Conservation (phyloP, 2,113 vertebrate species). For the Elanoides forficatus region DNA sequence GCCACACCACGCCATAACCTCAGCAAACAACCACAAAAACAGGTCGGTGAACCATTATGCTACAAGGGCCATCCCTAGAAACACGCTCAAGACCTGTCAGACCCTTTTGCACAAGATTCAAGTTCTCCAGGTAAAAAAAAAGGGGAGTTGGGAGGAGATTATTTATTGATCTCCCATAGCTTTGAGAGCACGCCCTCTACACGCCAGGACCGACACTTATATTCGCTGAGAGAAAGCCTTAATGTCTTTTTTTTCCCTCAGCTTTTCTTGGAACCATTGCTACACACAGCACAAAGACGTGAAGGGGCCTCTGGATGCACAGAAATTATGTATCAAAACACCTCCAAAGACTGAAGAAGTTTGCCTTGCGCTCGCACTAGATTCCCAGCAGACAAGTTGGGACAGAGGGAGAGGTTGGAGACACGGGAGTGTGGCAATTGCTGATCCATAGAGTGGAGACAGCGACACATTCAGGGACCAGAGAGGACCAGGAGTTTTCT, state of each 20-base stretch:
- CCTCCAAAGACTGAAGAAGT: not conserved
- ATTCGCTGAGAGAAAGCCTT: not conserved
- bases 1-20: not conserved
- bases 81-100: not conserved
- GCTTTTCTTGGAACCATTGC: not conserved
- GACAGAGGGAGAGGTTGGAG: not conserved
- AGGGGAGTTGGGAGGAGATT: not conserved
- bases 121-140: not conserved
- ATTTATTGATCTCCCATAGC: not conserved
- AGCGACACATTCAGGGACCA: not conserved
- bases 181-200: not conserved
- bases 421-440: accelerated
- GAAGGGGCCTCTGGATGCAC: not conserved
- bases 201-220: not conserved
- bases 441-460: accelerated
- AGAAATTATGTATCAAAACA: not conserved
- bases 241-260: not conserved
- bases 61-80: not conserved
- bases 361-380: not conserved
- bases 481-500: not conserved
- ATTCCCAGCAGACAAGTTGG: not conserved
- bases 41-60: not conserved
- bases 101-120: not conserved
- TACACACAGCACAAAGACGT: not conserved
- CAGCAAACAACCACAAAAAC: not conserved